Conservation (phyloP, 2,113 vertebrate species). For the Siphamia tubifer region DNA sequence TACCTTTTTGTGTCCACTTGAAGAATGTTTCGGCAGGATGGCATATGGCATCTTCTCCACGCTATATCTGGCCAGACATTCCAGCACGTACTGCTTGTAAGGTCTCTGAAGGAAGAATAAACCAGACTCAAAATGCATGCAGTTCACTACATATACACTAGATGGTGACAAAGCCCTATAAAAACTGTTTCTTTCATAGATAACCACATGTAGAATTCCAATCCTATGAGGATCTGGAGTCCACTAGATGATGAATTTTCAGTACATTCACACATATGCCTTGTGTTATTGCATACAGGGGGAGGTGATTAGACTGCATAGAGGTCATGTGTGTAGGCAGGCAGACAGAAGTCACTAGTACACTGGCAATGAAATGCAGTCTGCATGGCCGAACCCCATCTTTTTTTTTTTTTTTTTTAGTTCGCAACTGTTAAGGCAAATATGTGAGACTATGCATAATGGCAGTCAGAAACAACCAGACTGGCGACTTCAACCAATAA, state of each 20-base stretch:
- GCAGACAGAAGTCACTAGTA: neutral
- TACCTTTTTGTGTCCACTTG: slow-evolving; percentile 84
- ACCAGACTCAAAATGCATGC: neutral
- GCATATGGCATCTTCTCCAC: slow-evolving; percentile 87
- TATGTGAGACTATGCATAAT: slow-evolving; percentile 2
- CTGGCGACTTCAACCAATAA: slow-evolving; percentile 1
- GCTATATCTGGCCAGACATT: slow-evolving; percentile 83
- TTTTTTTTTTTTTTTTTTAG: neutral
- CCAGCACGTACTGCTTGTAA: slow-evolving; percentile 82
- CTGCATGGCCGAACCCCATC: neutral
- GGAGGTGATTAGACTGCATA: slow-evolving; percentile 27
- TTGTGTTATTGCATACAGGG: slow-evolving; percentile 24
- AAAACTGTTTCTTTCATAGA: neutral
- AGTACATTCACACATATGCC: slow-evolving; percentile 49
- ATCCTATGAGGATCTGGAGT: slow-evolving; percentile 45
- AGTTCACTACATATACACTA: neutral
- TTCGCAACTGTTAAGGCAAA: slow-evolving; percentile 28
- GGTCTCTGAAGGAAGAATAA: slow-evolving; percentile 68
- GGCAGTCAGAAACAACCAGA: slow-evolving; percentile 13
- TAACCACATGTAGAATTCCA: slow-evolving; percentile 40
- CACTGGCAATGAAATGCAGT: neutral
- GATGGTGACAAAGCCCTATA: slow-evolving; percentile 43
- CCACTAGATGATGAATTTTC: slow-evolving; percentile 68
- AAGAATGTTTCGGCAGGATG: slow-evolving; percentile 79
- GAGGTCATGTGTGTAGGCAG: neutral